Evolutionary conservation across 2,888 invertebrate genomes (phyloP).

Genomic region (Aphodius granarius): DNA sequence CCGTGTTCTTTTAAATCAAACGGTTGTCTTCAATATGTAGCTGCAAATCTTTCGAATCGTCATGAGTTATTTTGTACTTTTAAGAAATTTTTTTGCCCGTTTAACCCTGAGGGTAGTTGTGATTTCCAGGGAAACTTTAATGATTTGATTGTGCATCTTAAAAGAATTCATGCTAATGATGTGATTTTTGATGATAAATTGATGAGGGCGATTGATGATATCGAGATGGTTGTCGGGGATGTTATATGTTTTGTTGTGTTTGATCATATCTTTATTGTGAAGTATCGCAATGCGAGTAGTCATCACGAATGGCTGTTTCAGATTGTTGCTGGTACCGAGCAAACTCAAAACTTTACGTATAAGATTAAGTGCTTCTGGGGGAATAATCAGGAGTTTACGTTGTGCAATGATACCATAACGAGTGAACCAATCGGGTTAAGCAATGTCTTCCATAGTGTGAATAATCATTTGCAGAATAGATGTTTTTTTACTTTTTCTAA

Average conservation of each 20-base stretch:
- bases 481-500: background rate
- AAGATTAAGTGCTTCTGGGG: background rate
- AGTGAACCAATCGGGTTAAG: background rate
- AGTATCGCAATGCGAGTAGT: background rate
- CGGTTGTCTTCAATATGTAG: background rate
- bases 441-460: background rate
- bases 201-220: background rate
- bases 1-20: background rate
- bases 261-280: background rate
- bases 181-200: background rate
- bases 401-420: background rate
- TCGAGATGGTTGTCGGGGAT: background rate
- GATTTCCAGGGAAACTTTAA: background rate
- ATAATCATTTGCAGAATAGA: background rate
- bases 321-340: background rate
- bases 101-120: background rate
- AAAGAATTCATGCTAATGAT: background rate
- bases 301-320: background rate
- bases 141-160: background rate
- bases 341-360: background rate
- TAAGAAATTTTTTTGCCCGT: background rate
- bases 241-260: background rate
- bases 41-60: background rate
- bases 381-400: background rate
- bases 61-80: background rate